Evolutionary conservation across 2,797 vertebrate species (phyloP).

Genomic region (Myoxocephalus aenaeus): DNA sequence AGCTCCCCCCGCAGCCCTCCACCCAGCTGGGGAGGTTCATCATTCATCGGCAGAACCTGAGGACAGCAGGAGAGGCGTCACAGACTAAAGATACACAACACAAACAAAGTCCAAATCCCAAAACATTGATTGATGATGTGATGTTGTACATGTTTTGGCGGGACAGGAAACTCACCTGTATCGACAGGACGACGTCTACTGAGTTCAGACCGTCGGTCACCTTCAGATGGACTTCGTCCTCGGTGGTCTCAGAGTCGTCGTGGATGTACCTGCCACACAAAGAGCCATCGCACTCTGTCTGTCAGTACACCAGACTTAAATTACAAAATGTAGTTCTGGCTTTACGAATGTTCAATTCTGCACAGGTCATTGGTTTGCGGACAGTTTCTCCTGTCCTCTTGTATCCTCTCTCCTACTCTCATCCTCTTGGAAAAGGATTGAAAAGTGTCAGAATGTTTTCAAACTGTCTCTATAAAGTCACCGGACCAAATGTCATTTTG

Average conservation of each 20-base stretch:
- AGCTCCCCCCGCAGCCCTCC: slow-evolving; percentile 69
- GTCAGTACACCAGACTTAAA: neutral
- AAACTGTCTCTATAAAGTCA: neutral
- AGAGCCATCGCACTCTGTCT: neutral
- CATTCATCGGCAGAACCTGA: slow-evolving; percentile 79
- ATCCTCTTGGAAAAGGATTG: neutral
- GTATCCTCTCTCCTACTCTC: neutral
- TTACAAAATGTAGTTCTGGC: neutral
- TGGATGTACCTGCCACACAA: slow-evolving; percentile 86
- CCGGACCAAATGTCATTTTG: neutral
- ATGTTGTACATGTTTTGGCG: neutral
- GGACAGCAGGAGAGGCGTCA: neutral
- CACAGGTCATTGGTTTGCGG: too few species aligned
- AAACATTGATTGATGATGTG: neutral
- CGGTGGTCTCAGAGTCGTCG: slow-evolving; percentile 90
- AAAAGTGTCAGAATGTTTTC: neutral
- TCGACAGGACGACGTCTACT: slow-evolving; percentile 81
- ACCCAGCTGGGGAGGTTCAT: slow-evolving; percentile 78
- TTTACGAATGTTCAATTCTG: neutral
- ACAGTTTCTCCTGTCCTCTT: too few species aligned
- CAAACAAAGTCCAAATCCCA: neutral
- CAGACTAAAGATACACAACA: neutral
- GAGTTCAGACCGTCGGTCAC: slow-evolving; percentile 90
- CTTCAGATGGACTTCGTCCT: slow-evolving; percentile 85
- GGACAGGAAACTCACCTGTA: slow-evolving; percentile 84